Base-by-base conservation (phyloP, 2,113 vertebrate species). In the Hystrix cristata region DNA sequence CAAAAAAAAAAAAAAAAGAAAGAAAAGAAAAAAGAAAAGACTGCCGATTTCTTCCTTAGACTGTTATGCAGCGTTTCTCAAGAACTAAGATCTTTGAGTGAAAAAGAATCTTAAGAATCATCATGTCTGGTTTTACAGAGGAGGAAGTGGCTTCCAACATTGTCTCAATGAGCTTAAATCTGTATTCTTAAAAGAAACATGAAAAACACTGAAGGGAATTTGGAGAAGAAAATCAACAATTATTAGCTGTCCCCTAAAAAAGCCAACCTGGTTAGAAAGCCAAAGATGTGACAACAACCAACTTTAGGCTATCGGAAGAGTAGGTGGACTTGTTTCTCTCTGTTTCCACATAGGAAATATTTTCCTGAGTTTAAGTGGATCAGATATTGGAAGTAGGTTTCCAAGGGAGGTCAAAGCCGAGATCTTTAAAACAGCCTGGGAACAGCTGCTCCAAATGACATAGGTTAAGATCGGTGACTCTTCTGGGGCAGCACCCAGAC, bases 121-220 rank as follows among this genome's bases (percentile, higher is more conserved):
- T 94, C 78, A 91, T 80, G 34, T 95, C 81, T 85, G 55, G 62
- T 92, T 97, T 67, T 51, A 86, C 10, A 79, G 78, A 59, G 87
- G 67, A 90, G 29, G 13, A 89, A 67, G 72, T 18, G 11, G 10
- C 83, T 92, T 71, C 23, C 8, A 55, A 62, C 14, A 48, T 92
- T 53, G 55, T 71, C 23, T n/a, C 29, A 74, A 59, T 8, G 64
- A 79, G 43, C 62, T 86, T 74, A 65, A 82, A 25, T 69, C 46
- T 89, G 59, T 51, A 23, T 82, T 91, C 86, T 59, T 23, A 90
- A 90, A 92, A 96, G 65, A 87, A 25, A 55, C 3, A 14, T 60
- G 53, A 31, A 69, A 79, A 84, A 95, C 72, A 72, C 25, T 62
- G 62, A 60, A 95, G 38, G 85, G 38, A 65, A 86, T 86, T 60